Evolutionary conservation across 2,113 vertebrate species (phyloP).

Genomic region (Alethe diademata): DNA sequence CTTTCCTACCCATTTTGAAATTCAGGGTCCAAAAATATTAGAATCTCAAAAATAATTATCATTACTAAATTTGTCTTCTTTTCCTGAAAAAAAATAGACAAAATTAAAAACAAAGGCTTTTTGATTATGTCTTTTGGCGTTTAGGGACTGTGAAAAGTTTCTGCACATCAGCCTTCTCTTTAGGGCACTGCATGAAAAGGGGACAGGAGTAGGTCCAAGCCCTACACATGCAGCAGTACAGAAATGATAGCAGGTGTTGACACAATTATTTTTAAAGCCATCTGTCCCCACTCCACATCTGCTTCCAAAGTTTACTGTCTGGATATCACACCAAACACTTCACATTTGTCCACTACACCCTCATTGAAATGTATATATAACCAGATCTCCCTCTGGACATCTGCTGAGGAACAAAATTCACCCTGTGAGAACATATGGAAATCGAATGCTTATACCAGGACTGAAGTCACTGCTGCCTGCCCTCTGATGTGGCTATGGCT

Average conservation of each 20-base stretch:
- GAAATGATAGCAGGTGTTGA: neutral
- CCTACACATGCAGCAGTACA: neutral
- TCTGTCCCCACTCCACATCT: neutral
- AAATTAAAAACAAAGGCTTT: neutral
- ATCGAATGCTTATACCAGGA: neutral
- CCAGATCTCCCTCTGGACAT: neutral
- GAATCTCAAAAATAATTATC: neutral
- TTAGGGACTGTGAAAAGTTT: neutral
- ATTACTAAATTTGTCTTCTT: neutral
- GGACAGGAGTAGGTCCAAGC: neutral
- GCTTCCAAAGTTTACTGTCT: neutral
- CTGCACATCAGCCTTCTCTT: neutral
- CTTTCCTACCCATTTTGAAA: neutral
- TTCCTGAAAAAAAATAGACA: neutral
- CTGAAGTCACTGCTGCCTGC: neutral
- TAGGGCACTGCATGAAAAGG: neutral
- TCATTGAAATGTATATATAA: neutral
- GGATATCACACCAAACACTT: neutral
- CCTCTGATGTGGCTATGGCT: neutral
- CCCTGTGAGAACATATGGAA: neutral
- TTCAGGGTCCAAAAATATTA: neutral
- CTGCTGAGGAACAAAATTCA: neutral
- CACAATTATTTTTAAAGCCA: neutral
- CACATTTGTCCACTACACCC: neutral
- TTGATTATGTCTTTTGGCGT: neutral